Percentiles rank a stretch among this genome's conserved stretches.
Evolutionary conservation across 2,888 invertebrate species (phyloP).

Genomic region (Lepidonotus clava): DNA sequence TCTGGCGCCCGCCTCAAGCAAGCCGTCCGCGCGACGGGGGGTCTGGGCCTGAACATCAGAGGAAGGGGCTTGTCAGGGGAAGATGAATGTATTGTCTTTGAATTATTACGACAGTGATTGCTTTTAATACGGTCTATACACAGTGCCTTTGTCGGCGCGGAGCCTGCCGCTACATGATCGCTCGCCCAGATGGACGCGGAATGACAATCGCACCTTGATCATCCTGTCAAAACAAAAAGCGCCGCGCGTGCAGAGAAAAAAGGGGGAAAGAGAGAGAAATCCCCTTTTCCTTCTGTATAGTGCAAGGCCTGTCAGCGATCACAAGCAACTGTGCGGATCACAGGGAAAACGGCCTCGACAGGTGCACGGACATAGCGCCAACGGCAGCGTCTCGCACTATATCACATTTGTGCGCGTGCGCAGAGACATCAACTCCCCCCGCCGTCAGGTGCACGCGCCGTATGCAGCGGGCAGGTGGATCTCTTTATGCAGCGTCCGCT

Average conservation of each 20-base stretch:
- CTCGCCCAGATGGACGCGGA: background rate
- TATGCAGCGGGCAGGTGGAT: background rate
- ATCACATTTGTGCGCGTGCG: background rate
- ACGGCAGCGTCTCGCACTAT: background rate
- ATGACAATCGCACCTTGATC: constrained; percentile 22
- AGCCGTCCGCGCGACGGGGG: background rate
- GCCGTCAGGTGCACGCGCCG: constrained; percentile 3
- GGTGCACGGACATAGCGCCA: background rate
- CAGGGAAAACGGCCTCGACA: background rate
- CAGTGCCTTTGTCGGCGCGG: constrained; percentile 14
- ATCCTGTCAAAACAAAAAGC: constrained; percentile 16
- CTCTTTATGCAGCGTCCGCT: background rate
- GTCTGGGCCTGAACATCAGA: background rate
- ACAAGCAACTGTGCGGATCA: no score
- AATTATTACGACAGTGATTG: constrained; percentile 37
- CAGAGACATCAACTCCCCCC: background rate
- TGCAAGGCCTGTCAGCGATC: no score
- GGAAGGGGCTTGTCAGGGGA: background rate
- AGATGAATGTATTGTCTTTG: constrained; percentile 26
- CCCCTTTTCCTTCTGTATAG: no score
- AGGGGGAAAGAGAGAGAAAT: no score
- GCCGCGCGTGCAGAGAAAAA: background rate
- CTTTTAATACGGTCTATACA: constrained; percentile 36
- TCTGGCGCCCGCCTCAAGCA: background rate
- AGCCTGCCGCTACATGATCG: background rate